Evolutionary conservation across 2,888 invertebrate genomes (phyloP).

Genomic region (Chydorus sphaericus): DNA sequence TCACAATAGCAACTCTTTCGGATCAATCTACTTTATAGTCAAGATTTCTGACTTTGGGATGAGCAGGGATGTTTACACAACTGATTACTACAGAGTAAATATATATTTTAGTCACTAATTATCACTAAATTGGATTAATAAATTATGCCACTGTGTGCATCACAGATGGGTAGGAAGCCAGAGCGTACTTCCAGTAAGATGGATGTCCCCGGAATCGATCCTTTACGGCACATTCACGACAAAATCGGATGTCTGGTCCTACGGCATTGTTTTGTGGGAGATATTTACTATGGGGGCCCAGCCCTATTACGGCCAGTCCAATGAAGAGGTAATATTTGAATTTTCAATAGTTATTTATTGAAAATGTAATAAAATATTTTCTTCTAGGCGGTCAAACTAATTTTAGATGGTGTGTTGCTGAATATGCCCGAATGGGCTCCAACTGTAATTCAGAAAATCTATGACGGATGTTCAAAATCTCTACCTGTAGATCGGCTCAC

Average conservation of each 20-base stretch:
- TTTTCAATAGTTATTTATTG: conserved; percentile 1
- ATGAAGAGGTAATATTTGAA: not conserved
- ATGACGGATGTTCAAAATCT: no score
- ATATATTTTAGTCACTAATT: not conserved
- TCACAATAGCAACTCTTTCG: not conserved
- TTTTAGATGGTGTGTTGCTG: no score
- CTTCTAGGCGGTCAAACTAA: not conserved
- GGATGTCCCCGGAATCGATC: conserved; percentile 91
- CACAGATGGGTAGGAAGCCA: conserved; percentile 62
- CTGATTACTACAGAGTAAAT: conserved; percentile 80
- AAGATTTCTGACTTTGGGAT: conserved; percentile 90
- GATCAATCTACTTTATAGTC: conserved; percentile 47
- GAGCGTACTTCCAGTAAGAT: conserved; percentile 68
- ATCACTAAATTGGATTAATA: no score
- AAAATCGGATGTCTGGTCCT: conserved; percentile 87
- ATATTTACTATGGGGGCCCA: conserved; percentile 83
- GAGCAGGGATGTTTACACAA: conserved; percentile 75
- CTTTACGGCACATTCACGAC: conserved; percentile 76
- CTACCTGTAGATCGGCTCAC: no score
- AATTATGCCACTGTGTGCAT: no score
- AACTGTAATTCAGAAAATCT: no score
- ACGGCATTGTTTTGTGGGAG: conserved; percentile 86
- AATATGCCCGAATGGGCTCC: no score
- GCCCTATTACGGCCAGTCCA: conserved; percentile 69
- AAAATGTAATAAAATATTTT: no score